phyloP scores from a whole-genome alignment of 2,888 invertebrate genomes.

The Thelaira solivaga region DNA sequence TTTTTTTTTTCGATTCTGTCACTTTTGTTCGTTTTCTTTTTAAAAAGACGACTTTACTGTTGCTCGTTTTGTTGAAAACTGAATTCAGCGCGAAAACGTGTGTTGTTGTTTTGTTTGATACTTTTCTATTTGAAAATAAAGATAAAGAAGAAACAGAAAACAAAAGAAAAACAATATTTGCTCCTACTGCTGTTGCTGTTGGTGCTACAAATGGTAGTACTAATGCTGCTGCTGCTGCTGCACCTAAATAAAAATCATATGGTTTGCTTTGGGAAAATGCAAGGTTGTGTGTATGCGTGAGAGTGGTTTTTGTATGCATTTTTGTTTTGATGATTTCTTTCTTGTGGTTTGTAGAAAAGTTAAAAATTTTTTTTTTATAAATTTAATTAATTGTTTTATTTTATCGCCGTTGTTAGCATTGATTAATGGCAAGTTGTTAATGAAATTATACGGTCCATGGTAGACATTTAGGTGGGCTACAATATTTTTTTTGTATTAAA shows the following conservation, averaged over 20 bases:
- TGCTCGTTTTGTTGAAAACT: conserved; percentile 72
- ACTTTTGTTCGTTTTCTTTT: not conserved
- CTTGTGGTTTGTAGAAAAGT: too few species aligned
- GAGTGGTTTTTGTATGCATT: not conserved
- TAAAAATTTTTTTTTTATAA: too few species aligned
- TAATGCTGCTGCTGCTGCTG: conserved; percentile 15
- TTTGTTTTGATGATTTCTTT: too few species aligned
- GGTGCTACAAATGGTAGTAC: not conserved
- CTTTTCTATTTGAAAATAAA: conserved; percentile 21
- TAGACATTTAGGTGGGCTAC: too few species aligned
- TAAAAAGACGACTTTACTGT: conserved; percentile 65
- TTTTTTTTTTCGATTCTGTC: conserved; percentile 2
- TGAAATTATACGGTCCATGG: too few species aligned
- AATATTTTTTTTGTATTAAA: too few species aligned
- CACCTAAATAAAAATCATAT: conserved; percentile 16
- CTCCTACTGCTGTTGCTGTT: conserved; percentile 23
- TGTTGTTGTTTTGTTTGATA: conserved; percentile 48
- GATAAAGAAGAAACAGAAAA: not conserved
- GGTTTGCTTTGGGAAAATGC: not conserved
- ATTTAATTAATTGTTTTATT: too few species aligned
- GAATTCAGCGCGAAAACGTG: conserved; percentile 67
- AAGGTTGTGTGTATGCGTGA: not conserved
- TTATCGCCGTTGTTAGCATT: too few species aligned
- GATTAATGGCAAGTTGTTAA: too few species aligned
- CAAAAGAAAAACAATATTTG: conserved; percentile 14